These are phyloP conservation scores for Silurus glanis DNA, from an alignment of 2,113 vertebrate species.

Conservation along the genomic window DNA sequence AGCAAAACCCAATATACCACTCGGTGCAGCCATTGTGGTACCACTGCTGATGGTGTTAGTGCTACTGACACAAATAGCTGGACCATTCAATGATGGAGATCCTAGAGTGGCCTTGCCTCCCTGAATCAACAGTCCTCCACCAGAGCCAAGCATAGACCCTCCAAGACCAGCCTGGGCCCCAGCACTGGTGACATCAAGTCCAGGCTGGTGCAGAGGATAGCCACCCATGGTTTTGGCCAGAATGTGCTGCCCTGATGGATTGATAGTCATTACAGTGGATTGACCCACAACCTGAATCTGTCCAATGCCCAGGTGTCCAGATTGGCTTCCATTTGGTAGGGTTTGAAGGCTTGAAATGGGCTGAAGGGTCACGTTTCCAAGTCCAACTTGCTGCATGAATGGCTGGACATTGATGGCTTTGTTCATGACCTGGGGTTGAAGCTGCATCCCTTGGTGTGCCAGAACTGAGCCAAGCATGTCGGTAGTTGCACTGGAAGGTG, in stretches of 20 bases:
- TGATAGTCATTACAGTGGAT: constrained; percentile 93
- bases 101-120: constrained; percentile 79
- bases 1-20: constrained; percentile 72
- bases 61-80: constrained; percentile 69
- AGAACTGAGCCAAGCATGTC: constrained; percentile 89
- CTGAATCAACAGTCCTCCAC: constrained; percentile 85
- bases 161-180: constrained; percentile 73
- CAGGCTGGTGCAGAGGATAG: constrained; percentile 83
- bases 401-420: constrained; percentile 92
- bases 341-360: constrained; percentile 88
- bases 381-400: constrained; percentile 88
- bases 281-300: constrained; percentile 95
- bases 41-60: constrained; percentile 65
- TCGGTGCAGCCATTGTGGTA: constrained; percentile 66
- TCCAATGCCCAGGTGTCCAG: constrained; percentile 83
- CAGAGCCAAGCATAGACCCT: constrained; percentile 70
- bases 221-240: constrained; percentile 86
- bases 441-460: constrained; percentile 84
- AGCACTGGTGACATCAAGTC: constrained; percentile 71
- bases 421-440: constrained; percentile 90
- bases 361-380: constrained; percentile 94
- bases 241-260: constrained; percentile 85
- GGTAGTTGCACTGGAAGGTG: constrained; percentile 66
- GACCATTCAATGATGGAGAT: constrained; percentile 81
- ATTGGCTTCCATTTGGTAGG: constrained; percentile 86